Conservation (phyloP, 2,113 vertebrate genomes). For the Pitta sordida region DNA sequence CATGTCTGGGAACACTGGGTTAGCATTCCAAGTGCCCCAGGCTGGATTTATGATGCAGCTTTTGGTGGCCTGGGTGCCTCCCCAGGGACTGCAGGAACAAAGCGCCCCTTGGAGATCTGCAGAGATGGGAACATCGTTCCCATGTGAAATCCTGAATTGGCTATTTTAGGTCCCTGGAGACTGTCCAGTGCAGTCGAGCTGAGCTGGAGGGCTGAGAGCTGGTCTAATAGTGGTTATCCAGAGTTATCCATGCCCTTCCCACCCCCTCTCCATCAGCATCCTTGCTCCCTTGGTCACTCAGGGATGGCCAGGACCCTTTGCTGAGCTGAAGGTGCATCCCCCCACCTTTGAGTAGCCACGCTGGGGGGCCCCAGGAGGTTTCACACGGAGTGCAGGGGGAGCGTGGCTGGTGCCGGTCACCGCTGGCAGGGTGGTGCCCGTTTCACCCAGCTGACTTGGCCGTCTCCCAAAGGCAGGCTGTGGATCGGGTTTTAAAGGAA, state of each 20-base stretch:
- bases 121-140: neutral
- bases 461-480: neutral
- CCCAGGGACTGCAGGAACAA: neutral
- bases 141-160: constrained; percentile 1
- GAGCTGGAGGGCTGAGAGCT: neutral
- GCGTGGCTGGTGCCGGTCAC: accelerated
- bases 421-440: neutral
- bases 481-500: constrained; percentile 12
- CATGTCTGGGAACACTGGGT: neutral
- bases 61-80: neutral
- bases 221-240: neutral
- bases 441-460: constrained; percentile 59
- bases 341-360: accelerated
- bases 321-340: neutral
- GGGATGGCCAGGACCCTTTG: neutral
- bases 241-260: neutral
- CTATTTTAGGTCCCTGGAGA: constrained; percentile 45
- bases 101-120: constrained; percentile 8
- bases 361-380: neutral
- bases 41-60: neutral
- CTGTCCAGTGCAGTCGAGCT: accelerated
- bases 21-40: neutral
- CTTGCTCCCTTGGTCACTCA: accelerated
- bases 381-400: neutral
- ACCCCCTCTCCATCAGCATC: neutral